Evolutionary conservation across 1,140 invertebrate species (phyloP).

Genomic region (Micrasema longulum): DNA sequence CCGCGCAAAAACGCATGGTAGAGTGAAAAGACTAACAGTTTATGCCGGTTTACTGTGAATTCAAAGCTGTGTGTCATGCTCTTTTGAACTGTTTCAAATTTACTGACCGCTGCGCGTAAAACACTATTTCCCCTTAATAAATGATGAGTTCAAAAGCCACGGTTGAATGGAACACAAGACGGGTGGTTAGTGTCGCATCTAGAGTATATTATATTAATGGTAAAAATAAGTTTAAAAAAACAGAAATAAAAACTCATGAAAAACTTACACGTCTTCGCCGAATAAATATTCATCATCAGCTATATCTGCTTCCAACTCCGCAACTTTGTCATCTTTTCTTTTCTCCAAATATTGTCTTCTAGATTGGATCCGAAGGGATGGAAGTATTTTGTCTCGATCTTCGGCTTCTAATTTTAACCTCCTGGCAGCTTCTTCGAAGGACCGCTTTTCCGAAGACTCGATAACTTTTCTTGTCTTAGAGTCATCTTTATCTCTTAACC

Average conservation of each 20-base stretch:
- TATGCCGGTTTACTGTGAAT: too few species aligned
- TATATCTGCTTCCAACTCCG: conserved; percentile 95
- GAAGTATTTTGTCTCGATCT: conserved; percentile 87
- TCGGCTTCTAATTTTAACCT: conserved; percentile 88
- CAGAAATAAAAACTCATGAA: too few species aligned
- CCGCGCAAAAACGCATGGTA: conserved; percentile 4
- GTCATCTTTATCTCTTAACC: conserved; percentile 92
- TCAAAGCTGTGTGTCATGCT: too few species aligned
- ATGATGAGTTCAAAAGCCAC: too few species aligned
- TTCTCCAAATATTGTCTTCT: conserved; percentile 95
- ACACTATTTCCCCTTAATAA: too few species aligned
- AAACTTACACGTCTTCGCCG: conserved; percentile 83
- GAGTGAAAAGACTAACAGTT: too few species aligned
- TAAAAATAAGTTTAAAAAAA: too few species aligned
- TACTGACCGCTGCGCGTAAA: too few species aligned
- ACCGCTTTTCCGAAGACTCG: conserved; percentile 78
- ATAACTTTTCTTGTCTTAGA: conserved; percentile 87
- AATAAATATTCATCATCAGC: conserved; percentile 98
- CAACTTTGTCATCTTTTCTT: conserved; percentile 94
- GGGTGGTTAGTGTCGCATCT: too few species aligned
- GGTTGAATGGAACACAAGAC: too few species aligned
- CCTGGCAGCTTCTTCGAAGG: conserved; percentile 93
- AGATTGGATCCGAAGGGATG: conserved; percentile 90
- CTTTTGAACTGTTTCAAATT: too few species aligned
- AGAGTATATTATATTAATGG: too few species aligned